phyloP scores from a whole-genome alignment of 2,888 invertebrate genomes.

The Amblyjoppa fuscipennis region DNA sequence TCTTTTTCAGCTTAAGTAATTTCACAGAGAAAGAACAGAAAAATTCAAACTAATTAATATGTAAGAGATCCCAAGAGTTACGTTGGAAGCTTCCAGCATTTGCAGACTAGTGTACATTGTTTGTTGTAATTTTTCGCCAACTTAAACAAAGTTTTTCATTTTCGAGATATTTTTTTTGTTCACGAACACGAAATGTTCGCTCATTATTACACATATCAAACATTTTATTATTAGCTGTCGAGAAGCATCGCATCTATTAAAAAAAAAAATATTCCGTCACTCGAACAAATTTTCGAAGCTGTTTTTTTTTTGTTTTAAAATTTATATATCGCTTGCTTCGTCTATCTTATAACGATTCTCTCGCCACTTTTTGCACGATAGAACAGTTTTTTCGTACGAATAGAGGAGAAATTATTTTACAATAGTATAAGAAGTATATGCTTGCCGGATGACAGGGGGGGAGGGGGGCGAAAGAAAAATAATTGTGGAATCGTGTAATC shows the following conservation, averaged over 20 bases:
- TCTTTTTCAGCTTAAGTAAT: conserved; percentile 24
- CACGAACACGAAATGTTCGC: conserved; percentile 12
- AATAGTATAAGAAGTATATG: conserved; percentile 45
- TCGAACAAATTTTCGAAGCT: neutral
- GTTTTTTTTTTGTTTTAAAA: neutral
- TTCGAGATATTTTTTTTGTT: conserved; percentile 16
- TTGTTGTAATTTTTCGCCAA: conserved; percentile 3
- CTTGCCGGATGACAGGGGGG: neutral
- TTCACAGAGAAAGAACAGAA: conserved; percentile 27
- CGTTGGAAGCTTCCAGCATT: conserved; percentile 60
- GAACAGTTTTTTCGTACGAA: conserved; percentile 16
- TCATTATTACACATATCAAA: conserved; percentile 16
- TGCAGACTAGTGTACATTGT: conserved; percentile 64
- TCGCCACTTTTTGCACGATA: neutral
- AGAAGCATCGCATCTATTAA: conserved; percentile 10
- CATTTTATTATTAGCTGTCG: conserved; percentile 28
- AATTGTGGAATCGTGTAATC: conserved; percentile 10
- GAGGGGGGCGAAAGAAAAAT: neutral
- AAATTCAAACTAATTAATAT: conserved; percentile 45
- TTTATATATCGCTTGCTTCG: conserved; percentile 16
- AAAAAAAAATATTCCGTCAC: neutral
- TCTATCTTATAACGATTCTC: conserved; percentile 2
- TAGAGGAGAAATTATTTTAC: conserved; percentile 30
- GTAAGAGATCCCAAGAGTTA: conserved; percentile 65
- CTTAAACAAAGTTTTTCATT: neutral